Conservation (phyloP, 2,797 vertebrate genomes). For the Micromesistius poutassou region DNA sequence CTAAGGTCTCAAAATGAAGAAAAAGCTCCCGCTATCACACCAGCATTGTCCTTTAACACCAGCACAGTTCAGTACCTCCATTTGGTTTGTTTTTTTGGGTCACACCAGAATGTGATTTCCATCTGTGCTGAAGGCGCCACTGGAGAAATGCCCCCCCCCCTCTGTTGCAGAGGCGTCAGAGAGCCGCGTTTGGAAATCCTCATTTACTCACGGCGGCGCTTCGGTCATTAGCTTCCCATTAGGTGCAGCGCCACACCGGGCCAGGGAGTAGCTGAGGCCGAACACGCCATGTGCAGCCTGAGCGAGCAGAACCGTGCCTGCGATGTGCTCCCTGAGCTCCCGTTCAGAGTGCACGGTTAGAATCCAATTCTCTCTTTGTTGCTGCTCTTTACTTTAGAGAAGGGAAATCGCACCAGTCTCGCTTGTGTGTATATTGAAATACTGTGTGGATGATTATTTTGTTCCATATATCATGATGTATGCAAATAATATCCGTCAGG, state of each 20-base stretch:
- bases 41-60: neutral
- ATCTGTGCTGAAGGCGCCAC: slow-evolving; percentile 46
- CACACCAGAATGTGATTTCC: slow-evolving; percentile 27
- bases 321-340: slow-evolving; percentile 38
- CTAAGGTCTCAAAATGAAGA: neutral
- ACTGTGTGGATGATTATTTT: neutral
- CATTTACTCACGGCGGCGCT: slow-evolving; percentile 41
- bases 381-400: neutral
- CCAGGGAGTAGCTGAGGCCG: slow-evolving; percentile 11
- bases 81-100: slow-evolving; percentile 3
- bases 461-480: neutral
- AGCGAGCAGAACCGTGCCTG: slow-evolving; percentile 25
- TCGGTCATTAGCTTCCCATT: slow-evolving; percentile 64
- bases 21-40: neutral
- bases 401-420: neutral
- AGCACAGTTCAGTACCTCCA: neutral
- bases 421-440: neutral
- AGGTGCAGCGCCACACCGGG: slow-evolving; percentile 58
- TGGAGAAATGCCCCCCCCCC: slow-evolving; percentile 54
- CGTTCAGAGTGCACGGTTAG: slow-evolving; percentile 23
- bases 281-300: neutral
- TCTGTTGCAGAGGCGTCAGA: slow-evolving; percentile 29
- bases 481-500: slow-evolving; percentile 1
- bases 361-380: slow-evolving; percentile 20
- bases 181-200: slow-evolving; percentile 36